Evolutionary conservation across 2,797 vertebrate genomes (phyloP).

Genomic region (Cirrhinus molitorella): DNA sequence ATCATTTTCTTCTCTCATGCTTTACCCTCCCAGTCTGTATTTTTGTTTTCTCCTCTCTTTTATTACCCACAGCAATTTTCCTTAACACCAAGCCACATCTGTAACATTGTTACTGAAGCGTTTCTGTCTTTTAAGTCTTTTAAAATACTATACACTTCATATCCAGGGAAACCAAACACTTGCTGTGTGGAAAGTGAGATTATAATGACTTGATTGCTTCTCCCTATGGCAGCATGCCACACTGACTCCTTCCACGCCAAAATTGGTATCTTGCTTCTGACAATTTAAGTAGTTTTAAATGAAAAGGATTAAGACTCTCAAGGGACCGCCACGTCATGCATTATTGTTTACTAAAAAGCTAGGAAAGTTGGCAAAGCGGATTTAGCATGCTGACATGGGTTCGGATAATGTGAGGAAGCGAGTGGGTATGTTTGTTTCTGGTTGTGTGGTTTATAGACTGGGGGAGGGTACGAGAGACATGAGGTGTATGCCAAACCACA

Average conservation of each 20-base stretch:
- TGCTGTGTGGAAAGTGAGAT: conserved; percentile 1
- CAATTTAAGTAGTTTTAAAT: conserved; percentile 46
- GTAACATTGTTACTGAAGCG: not conserved
- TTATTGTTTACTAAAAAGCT: conserved; percentile 37
- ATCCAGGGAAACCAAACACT: conserved; percentile 36
- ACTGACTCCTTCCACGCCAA: conserved; percentile 1
- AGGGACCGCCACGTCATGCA: not conserved
- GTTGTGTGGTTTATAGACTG: conserved; percentile 15
- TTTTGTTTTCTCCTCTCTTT: conserved; percentile 47
- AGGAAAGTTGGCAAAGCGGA: conserved; percentile 34
- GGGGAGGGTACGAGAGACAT: conserved; percentile 39
- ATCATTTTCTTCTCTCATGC: not conserved
- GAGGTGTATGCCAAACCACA: conserved; percentile 54
- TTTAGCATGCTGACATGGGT: not conserved
- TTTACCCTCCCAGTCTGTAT: conserved; percentile 38
- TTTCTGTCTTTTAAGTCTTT: conserved; percentile 1
- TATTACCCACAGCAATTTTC: conserved; percentile 67
- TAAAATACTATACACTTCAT: conserved; percentile 26
- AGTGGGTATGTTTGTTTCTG: conserved; percentile 11
- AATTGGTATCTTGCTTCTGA: conserved; percentile 17
- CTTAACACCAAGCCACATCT: conserved; percentile 59
- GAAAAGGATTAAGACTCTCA: conserved; percentile 34
- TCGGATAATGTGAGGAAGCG: conserved; percentile 11
- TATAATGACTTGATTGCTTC: conserved; percentile 14
- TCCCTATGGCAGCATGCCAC: conserved; percentile 38